Base-by-base conservation (phyloP, 23 tunicate genomes). In the Ascidia mentula region DNA sequence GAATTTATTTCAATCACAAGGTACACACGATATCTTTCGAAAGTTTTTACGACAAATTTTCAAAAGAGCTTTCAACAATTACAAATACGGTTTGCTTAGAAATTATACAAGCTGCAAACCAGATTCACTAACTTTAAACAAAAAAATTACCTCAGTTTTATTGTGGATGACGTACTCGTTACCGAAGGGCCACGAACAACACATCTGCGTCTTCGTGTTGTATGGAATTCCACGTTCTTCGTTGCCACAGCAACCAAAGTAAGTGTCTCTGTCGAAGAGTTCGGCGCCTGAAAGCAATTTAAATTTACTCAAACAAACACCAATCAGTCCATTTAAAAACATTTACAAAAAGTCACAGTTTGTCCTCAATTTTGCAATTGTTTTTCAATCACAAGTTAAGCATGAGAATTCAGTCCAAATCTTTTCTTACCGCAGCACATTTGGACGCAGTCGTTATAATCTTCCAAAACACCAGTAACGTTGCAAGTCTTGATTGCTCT, bases 241-340 rank as follows among this genome's bases (percentile, higher is more conserved):
- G 53, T 75, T 69, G 24, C 87, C 87, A 46, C 87, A 83, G 59
- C 87, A 83, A 6, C 33, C 35, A n/a, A 74, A 17, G 59, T 75
- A 35, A 33, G 33, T 46, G n/a, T 83, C 87, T 45, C 87, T 45
- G 6, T 83, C 87, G 77, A 32, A 40, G 37, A 77, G 33, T 45
- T 9, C 45, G 34, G 65, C 60, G 1, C 81, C 81, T 75, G 38
- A 36, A 12, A 4, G 1, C 15, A 42, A 12, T 42, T 42, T 42
- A 42, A 12, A 31, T n/a, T 12, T 18, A 12, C 33, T 18, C 32
- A 8, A 69, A 31, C 12, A 7, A 30, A 73, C 20, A 69, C 53
- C 12, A 12, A 42, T 9, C 15, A 9, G 53, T 15, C 53, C 15
- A 15, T 42, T 42, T 42, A 12, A 42, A 42, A 42, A 42, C 53